These are phyloP conservation scores for Pseudocheirus occidentalis DNA, from an alignment of 2,797 vertebrate species.

Conservation along the genomic window DNA sequence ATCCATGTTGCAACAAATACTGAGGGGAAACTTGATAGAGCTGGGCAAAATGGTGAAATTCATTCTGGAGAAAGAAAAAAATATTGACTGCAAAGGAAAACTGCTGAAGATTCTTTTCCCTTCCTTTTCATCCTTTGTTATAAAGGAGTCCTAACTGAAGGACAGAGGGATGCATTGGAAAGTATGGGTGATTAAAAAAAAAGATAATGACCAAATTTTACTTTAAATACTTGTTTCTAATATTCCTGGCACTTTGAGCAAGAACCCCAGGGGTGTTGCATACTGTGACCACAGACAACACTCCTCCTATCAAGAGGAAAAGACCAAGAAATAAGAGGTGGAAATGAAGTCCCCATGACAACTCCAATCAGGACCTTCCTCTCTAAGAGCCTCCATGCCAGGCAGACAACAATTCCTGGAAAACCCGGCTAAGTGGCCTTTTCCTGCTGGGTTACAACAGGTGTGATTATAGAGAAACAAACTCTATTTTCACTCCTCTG, in stretches of 20 bases:
- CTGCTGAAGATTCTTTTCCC: background rate
- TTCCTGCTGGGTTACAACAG: conserved; percentile 79
- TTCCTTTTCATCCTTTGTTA: background rate
- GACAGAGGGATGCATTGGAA: background rate
- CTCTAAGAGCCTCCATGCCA: conserved; percentile 62
- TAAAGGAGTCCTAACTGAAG: background rate
- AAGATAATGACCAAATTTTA: background rate
- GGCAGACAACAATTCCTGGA: conserved; percentile 80
- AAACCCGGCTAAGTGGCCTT: conserved; percentile 59
- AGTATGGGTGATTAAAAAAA: background rate
- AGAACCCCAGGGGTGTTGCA: background rate
- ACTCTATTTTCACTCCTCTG: background rate
- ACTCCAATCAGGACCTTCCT: conserved; percentile 23
- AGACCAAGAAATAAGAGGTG: conserved; percentile 38
- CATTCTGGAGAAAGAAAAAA: background rate
- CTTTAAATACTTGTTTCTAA: background rate
- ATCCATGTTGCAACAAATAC: background rate
- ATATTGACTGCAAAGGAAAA: background rate
- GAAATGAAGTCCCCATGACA: conserved; percentile 67
- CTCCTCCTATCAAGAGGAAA: background rate
- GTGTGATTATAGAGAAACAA: conserved; percentile 73
- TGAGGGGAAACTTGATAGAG: background rate
- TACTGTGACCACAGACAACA: background rate
- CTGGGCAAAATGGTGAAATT: background rate
- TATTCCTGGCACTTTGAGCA: background rate